Evolutionary conservation across 2,797 vertebrate genomes (phyloP).

Genomic region (Hephaestus fuliginosus): DNA sequence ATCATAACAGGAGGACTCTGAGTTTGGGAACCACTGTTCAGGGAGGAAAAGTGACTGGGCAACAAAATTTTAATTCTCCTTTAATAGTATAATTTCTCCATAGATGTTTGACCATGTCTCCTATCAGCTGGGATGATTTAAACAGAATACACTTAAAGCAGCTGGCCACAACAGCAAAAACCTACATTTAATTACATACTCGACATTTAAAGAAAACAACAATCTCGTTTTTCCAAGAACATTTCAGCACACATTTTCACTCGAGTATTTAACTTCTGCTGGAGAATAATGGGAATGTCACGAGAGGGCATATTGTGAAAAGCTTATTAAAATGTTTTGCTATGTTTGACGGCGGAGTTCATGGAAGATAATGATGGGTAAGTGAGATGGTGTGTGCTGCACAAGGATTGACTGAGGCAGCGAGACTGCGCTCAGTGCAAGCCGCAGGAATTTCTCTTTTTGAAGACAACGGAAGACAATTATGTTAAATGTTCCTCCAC

Average conservation of each 20-base stretch:
- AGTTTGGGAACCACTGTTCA: not conserved
- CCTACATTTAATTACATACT: not conserved
- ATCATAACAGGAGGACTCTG: not conserved
- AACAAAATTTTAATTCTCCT: not conserved
- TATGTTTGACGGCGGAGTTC: constrained; percentile 17
- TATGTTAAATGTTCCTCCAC: constrained; percentile 21
- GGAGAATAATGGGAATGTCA: constrained; percentile 27
- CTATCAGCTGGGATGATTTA: not conserved
- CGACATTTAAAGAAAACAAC: not conserved
- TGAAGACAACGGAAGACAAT: constrained; percentile 24
- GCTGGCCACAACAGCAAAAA: not conserved
- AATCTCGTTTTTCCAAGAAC: constrained; percentile 24
- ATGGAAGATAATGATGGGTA: constrained; percentile 30
- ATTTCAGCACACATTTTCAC: constrained; percentile 22
- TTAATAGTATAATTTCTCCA: not conserved
- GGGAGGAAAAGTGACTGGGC: not conserved
- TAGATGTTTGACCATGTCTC: not conserved
- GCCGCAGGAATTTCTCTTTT: not conserved
- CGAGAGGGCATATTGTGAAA: constrained; percentile 30
- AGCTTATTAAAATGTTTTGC: constrained; percentile 57
- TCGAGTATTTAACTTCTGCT: constrained; percentile 48
- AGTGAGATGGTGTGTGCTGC: constrained; percentile 23
- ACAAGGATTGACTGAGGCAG: constrained; percentile 1
- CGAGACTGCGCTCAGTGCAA: not conserved
- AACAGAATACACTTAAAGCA: constrained; percentile 2